Conservation (phyloP, 2,797 vertebrate species). For the Lagorchestes hirsutus region DNA sequence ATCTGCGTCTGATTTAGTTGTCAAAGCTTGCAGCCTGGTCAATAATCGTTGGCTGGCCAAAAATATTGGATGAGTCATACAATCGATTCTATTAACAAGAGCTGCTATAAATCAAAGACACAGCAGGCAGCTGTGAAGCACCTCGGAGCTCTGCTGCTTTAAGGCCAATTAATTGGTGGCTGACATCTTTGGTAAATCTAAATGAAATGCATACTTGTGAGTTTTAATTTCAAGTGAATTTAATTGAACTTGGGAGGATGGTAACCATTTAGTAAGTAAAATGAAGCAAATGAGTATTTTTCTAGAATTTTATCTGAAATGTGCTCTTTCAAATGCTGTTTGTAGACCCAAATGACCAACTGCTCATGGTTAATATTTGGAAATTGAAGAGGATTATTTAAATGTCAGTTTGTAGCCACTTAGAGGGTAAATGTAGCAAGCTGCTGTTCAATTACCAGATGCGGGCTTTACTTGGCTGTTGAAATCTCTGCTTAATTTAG, state of each 20-base stretch:
- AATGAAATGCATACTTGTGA: conserved; percentile 72
- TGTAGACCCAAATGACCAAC: conserved; percentile 69
- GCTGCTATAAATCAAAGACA: conserved; percentile 55
- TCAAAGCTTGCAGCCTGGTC: conserved; percentile 17
- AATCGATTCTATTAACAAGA: conserved; percentile 69
- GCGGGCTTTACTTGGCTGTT: conserved; percentile 60
- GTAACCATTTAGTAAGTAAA: conserved; percentile 71
- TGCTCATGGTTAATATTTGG: conserved; percentile 75
- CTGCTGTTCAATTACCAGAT: conserved; percentile 72
- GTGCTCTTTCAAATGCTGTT: conserved; percentile 70
- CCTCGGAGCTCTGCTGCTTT: conserved; percentile 53
- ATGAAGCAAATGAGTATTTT: conserved; percentile 77
- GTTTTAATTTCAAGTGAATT: conserved; percentile 77
- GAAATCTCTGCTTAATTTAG: conserved; percentile 59
- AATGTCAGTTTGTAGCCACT: conserved; percentile 73
- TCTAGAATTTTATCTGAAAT: conserved; percentile 73
- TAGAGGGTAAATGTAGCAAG: conserved; percentile 72
- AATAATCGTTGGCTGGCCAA: conserved; percentile 42
- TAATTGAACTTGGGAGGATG: conserved; percentile 75
- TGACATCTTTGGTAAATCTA: conserved; percentile 77
- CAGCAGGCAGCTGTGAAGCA: conserved; percentile 47
- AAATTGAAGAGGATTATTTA: conserved; percentile 79
- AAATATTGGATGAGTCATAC: conserved; percentile 25
- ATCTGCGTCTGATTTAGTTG: conserved; percentile 61
- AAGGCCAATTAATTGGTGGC: conserved; percentile 70